Evolutionary conservation across 2,797 vertebrate species (phyloP), one percentile per base, ranked within the genome.

Genomic region (Crax fasciolata): DNA sequence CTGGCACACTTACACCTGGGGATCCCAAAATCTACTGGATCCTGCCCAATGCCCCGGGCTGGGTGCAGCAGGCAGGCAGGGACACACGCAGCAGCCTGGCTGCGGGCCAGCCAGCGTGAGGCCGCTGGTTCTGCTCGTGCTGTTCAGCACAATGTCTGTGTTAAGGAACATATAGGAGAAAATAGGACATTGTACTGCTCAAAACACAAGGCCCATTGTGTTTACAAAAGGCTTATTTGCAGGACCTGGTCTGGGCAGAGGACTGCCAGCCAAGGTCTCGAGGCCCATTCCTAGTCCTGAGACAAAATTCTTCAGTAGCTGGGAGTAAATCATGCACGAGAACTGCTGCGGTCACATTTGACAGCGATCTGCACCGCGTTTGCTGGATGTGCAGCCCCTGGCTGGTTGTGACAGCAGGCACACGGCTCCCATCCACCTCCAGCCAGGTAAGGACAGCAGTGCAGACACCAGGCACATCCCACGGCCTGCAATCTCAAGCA

Each of bases 341-440:
- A 23, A 3, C 43, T 11, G 30, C 58, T 35, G 32, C 3, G 20
- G 38, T 49, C 57, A 55, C 32, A 2, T 12, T 8, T 13, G 35
- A 48, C 35, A 7, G 15, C 7, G 57, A 39, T 15, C 54, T 38
- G 13, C 1, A 4, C 2, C 27, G 55, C 55, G 72, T 70, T 55
- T 84, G 72, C 54, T 23, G 4, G 7, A 9, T 1, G 1, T 10
- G 38, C 16, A 52, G 61, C 5, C 46, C 35, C 28, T 1, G 32
- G 41, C 9, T 15, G 48, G 38, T 72, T 27, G 49, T 23, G 20
- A 38, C 13, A 66, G 65, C 51, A 43, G 20, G 17, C 63, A 39
- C 1, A 0, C 0, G 5, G 21, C 48, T 17, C 13, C n/a, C 48
- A 74, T 23, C 25, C 75, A 52, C 55, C 52, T 54, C 24, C 1